A percentile compares a stretch with the other conserved stretches of the same genome.
phyloP scores from a whole-genome alignment of 1,140 invertebrate species.

The Halyomorpha halys region DNA sequence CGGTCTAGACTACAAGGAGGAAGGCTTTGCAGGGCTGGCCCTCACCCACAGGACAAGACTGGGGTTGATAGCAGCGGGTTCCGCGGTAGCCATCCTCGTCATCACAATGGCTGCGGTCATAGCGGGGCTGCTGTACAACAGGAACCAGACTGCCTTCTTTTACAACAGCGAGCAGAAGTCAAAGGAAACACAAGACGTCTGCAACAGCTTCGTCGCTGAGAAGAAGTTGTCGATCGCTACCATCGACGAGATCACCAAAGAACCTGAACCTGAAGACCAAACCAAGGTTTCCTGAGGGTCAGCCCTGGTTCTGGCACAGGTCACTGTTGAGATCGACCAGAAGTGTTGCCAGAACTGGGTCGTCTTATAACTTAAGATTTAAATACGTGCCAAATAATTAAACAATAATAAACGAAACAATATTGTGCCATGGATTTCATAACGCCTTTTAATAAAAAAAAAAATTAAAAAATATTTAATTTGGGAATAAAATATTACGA shows the following conservation, averaged over 20 bases:
- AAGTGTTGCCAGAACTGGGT: slow-evolving; percentile 1
- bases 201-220: slow-evolving; percentile 21
- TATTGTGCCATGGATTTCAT: too few relatives aligned
- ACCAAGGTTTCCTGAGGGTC: slow-evolving; percentile 26
- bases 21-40: slow-evolving; percentile 32
- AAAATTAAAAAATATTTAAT: too few relatives aligned
- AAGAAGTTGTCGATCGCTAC: slow-evolving; percentile 36
- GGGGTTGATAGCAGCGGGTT: slow-evolving; percentile 45
- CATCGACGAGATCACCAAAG: slow-evolving; percentile 37
- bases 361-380: neutral
- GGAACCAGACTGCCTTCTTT: slow-evolving; percentile 55
- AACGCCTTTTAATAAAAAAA: too few relatives aligned
- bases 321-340: neutral
- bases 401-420: too few relatives aligned
- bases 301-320: slow-evolving; percentile 21
- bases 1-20: slow-evolving; percentile 32
- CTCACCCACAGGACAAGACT: slow-evolving; percentile 42
- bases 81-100: slow-evolving; percentile 42
- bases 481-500: too few relatives aligned
- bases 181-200: slow-evolving; percentile 29
- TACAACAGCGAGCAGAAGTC: slow-evolving; percentile 48
- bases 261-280: slow-evolving; percentile 33
- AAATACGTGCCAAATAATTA: too few relatives aligned
- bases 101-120: slow-evolving; percentile 42
- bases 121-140: slow-evolving; percentile 44